phyloP scores from a whole-genome alignment of 2,113 vertebrate genomes.

The Odontophorus gujanensis region DNA sequence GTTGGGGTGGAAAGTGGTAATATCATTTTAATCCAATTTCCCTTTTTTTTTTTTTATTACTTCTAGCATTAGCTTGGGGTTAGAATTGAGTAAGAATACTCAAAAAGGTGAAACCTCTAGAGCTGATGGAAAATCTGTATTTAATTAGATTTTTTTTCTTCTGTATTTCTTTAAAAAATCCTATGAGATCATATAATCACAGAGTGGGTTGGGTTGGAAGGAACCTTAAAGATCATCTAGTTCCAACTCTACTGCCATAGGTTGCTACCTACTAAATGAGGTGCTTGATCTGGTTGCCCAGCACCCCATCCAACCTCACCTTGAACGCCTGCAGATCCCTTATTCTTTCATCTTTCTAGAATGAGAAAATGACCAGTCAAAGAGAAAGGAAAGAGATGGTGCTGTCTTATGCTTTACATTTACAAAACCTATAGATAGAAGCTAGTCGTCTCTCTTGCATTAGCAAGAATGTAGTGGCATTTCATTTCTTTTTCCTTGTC shows the following conservation, averaged over 20 bases:
- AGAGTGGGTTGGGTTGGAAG: not conserved
- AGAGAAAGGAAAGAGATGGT: conserved; percentile 7
- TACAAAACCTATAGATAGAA: not conserved
- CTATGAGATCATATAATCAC: not conserved
- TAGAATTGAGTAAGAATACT: conserved; percentile 53
- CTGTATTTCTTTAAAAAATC: not conserved
- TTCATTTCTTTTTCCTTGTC: not conserved
- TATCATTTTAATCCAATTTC: conserved; percentile 72
- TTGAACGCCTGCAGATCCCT: not conserved
- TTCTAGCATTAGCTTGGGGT: conserved; percentile 2
- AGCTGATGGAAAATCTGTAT: conserved; percentile 63
- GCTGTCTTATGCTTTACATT: conserved; percentile 5
- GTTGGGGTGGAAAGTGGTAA: not conserved
- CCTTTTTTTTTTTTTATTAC: conserved; percentile 21
- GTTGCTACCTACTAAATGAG: not conserved
- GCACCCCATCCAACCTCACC: not conserved
- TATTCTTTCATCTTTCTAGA: conserved; percentile 37
- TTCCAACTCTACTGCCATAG: not conserved
- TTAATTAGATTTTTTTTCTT: conserved; percentile 50
- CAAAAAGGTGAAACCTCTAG: conserved; percentile 45
- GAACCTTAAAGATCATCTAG: not conserved
- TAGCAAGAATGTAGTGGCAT: not conserved
- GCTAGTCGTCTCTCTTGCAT: not conserved
- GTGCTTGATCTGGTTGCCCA: not conserved
- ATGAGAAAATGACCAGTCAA: conserved; percentile 9